Evolutionary conservation across 92 coral and sea anemone genomes (phyloP).

Genomic region (Nematostella vectensis): DNA sequence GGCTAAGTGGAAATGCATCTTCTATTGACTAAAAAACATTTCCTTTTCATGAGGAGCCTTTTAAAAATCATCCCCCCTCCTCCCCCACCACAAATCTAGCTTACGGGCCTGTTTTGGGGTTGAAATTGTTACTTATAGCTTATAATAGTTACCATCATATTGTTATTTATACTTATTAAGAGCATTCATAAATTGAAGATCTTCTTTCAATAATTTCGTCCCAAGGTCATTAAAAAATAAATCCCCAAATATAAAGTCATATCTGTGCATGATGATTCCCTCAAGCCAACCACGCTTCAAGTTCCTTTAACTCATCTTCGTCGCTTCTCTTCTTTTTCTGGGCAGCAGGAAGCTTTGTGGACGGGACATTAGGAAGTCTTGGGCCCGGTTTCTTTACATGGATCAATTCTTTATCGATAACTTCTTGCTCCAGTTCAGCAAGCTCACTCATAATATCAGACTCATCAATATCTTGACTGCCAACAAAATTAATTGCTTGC

Average conservation of each 20-base stretch:
- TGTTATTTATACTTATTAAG: background rate
- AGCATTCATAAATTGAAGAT: no score
- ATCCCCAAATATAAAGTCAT: no score
- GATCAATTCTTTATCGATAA: slow-evolving; percentile 18
- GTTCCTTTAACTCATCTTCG: slow-evolving; percentile 54
- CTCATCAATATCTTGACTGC: slow-evolving; percentile 45
- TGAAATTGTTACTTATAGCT: no score
- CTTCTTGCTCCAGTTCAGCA: slow-evolving; percentile 53
- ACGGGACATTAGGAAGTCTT: slow-evolving; percentile 57
- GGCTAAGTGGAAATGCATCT: no score
- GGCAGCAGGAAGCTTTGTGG: slow-evolving; percentile 14
- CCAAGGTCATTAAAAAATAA: no score
- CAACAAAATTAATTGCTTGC: slow-evolving; percentile 52
- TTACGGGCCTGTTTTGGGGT: no score
- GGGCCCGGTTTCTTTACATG: slow-evolving; percentile 25
- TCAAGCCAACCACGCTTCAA: slow-evolving; percentile 55
- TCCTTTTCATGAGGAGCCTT: no score
- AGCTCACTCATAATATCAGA: slow-evolving; percentile 43
- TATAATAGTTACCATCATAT: background rate
- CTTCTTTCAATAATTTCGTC: no score
- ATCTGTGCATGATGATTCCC: background rate
- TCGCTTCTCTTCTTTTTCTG: slow-evolving; percentile 23
- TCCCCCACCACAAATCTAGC: no score
- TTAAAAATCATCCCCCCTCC: no score
- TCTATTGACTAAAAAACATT: no score